Conservation (phyloP, 2,113 vertebrate species). For the Coracopsis vasa region DNA sequence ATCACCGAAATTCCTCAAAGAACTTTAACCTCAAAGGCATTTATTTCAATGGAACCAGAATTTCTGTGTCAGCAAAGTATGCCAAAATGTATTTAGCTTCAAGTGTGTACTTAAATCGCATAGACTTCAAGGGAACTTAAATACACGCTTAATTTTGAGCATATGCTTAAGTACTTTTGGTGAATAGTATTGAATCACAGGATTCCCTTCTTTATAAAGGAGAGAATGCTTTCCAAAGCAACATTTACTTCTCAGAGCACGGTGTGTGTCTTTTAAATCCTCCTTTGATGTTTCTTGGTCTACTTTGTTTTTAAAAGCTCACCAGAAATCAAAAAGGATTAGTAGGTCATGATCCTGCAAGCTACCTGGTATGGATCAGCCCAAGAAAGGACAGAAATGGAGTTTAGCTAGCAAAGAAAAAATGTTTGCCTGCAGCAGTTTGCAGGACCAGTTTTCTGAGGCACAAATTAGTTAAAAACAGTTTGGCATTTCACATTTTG, state of each 20-base stretch:
- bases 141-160: conserved; percentile 33
- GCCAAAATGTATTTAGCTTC: conserved; percentile 44
- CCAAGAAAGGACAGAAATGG: conserved; percentile 21
- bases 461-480: neutral
- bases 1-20: neutral
- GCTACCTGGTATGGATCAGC: conserved; percentile 66
- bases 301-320: conserved; percentile 64
- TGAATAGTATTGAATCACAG: conserved; percentile 5
- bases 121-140: conserved; percentile 63
- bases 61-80: conserved; percentile 47
- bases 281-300: conserved; percentile 55
- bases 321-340: conserved; percentile 65
- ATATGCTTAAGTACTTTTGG: conserved; percentile 55
- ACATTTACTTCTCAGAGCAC: conserved; percentile 48
- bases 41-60: conserved; percentile 30
- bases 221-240: conserved; percentile 46
- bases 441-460: neutral
- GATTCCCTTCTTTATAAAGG: neutral
- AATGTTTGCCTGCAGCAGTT: conserved; percentile 32
- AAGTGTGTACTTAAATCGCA: conserved; percentile 16
- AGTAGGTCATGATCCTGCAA: conserved; percentile 62
- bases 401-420: conserved; percentile 30
- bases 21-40: conserved; percentile 31
- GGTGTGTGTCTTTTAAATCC: conserved; percentile 44
- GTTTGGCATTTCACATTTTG: neutral